phyloP scores from a whole-genome alignment of 2,888 invertebrate species.

The Pachydiplax longipennis region DNA sequence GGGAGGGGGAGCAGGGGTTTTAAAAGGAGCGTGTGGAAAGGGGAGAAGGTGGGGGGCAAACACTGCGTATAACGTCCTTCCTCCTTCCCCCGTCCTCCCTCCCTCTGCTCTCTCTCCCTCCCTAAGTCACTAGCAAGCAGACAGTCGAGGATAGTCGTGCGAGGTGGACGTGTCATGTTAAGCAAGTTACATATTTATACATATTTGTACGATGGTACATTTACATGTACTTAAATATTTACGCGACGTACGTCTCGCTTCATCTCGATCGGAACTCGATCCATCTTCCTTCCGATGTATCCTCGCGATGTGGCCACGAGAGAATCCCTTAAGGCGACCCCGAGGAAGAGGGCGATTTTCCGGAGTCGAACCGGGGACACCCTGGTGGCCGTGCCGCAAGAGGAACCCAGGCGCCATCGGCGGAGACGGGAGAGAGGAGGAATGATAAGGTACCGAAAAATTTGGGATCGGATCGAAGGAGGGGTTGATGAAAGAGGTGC shows the following conservation, averaged over 20 bases:
- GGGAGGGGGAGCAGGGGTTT: background rate
- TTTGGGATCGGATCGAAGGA: background rate
- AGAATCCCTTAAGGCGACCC: background rate
- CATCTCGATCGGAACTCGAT: too few relatives aligned
- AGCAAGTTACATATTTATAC: background rate
- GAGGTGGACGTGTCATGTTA: background rate
- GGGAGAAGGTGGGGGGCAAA: background rate
- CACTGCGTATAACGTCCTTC: conserved; percentile 12
- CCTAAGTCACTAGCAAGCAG: conserved; percentile 7
- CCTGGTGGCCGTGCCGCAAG: background rate
- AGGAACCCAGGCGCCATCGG: background rate
- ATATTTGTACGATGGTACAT: background rate
- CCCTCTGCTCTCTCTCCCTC: conserved; percentile 16
- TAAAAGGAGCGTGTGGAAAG: conserved; percentile 1
- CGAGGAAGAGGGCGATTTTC: background rate
- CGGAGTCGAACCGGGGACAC: background rate
- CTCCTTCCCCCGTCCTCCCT: background rate
- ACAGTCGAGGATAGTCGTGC: conserved; percentile 28
- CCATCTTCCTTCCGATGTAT: background rate
- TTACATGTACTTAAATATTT: background rate
- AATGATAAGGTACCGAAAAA: background rate
- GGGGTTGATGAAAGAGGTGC: background rate
- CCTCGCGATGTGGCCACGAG: background rate
- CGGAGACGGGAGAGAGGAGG: background rate
- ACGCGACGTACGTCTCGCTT: background rate